A percentile compares a stretch with the other conserved stretches of the same genome.
These are phyloP conservation scores for Irena cyanogastra DNA, from an alignment of 2,113 vertebrate genomes.

Conservation along the genomic window DNA sequence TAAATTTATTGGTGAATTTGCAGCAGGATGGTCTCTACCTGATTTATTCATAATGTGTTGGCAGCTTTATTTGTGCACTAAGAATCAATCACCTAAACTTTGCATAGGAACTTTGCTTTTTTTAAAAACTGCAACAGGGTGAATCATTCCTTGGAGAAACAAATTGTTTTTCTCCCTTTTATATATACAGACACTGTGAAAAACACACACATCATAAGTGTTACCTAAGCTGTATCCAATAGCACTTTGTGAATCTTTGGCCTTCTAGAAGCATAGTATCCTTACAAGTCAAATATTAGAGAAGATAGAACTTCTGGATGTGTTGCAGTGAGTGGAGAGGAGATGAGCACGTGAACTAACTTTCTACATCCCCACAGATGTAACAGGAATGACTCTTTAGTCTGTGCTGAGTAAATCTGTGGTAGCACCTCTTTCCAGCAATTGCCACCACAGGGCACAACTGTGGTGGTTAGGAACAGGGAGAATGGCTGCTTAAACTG, in stretches of 20 bases:
- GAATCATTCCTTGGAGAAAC: background rate
- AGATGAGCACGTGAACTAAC: background rate
- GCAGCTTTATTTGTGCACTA: background rate
- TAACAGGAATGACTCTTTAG: background rate
- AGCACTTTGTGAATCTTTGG: background rate
- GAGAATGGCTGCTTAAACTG: background rate
- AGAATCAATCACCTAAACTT: background rate
- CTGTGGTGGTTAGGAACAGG: background rate
- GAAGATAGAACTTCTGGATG: background rate
- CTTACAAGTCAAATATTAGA: background rate
- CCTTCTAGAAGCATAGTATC: background rate
- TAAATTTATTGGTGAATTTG: background rate
- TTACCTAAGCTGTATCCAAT: background rate
- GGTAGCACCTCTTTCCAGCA: background rate
- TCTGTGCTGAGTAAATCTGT: background rate
- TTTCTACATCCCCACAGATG: background rate
- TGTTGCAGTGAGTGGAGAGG: background rate
- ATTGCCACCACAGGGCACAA: background rate
- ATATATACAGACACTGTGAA: background rate
- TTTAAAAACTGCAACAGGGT: background rate
- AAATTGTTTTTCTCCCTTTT: background rate
- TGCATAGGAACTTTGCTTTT: background rate
- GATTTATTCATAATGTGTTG: background rate
- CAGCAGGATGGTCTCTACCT: background rate
- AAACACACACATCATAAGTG: accelerated